Evolutionary conservation across 64 coral and sea anemone species (phyloP).

Genomic region (Stichodactyla helianthus): DNA sequence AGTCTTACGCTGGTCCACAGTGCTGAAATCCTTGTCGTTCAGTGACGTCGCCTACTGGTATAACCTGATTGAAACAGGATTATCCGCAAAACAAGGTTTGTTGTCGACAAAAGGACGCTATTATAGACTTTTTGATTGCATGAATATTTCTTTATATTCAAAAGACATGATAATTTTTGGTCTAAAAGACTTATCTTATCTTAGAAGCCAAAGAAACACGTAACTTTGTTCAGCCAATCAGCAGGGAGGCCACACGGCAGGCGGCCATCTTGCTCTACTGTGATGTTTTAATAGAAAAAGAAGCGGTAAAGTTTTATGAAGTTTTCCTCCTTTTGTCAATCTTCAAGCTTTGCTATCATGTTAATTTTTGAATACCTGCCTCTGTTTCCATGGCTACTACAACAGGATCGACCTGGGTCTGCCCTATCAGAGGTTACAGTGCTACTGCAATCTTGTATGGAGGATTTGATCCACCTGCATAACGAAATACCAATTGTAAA

Average conservation of each 20-base stretch:
- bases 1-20: slow-evolving; percentile 67
- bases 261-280: slow-evolving; percentile 51
- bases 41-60: slow-evolving; percentile 65
- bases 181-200: neutral
- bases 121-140: too few relatives aligned
- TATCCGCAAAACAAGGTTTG: neutral
- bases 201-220: neutral
- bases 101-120: neutral
- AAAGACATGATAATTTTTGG: neutral
- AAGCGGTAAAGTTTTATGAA: slow-evolving; percentile 17
- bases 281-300: slow-evolving; percentile 46
- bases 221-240: slow-evolving; percentile 20
- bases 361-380: neutral
- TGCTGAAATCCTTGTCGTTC: slow-evolving; percentile 55
- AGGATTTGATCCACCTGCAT: slow-evolving; percentile 39
- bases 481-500: slow-evolving; percentile 47
- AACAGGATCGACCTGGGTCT: slow-evolving; percentile 32
- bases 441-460: slow-evolving; percentile 36
- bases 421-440: slow-evolving; percentile 24
- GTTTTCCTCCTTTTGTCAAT: neutral
- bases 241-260: slow-evolving; percentile 23
- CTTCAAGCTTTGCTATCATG: neutral
- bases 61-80: slow-evolving; percentile 48
- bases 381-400: neutral
- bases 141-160: too few relatives aligned